Evolutionary conservation across 2,888 invertebrate species (phyloP).

Genomic region (Lepeophtheirus nordmannii): DNA sequence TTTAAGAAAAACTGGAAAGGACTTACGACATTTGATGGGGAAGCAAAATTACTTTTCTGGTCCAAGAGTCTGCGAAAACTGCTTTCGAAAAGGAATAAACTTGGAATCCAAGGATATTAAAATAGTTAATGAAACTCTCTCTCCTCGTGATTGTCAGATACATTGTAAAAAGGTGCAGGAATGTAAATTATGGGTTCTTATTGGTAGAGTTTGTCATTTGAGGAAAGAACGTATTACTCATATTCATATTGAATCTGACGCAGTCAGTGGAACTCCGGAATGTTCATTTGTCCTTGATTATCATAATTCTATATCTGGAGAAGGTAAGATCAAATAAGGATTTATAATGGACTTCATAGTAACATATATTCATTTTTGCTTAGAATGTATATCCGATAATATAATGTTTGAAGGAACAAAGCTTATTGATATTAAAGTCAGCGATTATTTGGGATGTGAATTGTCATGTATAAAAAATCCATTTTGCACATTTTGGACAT

Average conservation of each 20-base stretch:
- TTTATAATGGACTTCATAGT: too few species aligned
- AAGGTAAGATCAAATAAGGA: too few species aligned
- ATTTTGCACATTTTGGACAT: neutral
- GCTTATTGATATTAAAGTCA: neutral
- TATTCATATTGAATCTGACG: neutral
- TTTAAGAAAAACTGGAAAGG: neutral
- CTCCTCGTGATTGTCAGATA: neutral
- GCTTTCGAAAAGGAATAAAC: neutral
- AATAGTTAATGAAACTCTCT: neutral
- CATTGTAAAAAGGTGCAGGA: neutral
- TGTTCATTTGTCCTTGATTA: neutral
- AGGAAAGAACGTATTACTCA: neutral
- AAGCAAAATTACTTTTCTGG: neutral
- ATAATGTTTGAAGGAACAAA: neutral
- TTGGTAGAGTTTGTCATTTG: neutral
- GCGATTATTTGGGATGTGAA: neutral
- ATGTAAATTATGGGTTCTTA: neutral
- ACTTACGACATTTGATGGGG: neutral
- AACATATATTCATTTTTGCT: too few species aligned
- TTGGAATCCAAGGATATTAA: neutral
- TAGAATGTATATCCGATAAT: neutral
- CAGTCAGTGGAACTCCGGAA: neutral
- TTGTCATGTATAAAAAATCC: neutral
- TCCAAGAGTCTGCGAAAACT: conserved; percentile 5
- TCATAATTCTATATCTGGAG: neutral